These are phyloP conservation scores for Semotilus atromaculatus DNA, from an alignment of 2,797 vertebrate genomes.

Conservation along the genomic window DNA sequence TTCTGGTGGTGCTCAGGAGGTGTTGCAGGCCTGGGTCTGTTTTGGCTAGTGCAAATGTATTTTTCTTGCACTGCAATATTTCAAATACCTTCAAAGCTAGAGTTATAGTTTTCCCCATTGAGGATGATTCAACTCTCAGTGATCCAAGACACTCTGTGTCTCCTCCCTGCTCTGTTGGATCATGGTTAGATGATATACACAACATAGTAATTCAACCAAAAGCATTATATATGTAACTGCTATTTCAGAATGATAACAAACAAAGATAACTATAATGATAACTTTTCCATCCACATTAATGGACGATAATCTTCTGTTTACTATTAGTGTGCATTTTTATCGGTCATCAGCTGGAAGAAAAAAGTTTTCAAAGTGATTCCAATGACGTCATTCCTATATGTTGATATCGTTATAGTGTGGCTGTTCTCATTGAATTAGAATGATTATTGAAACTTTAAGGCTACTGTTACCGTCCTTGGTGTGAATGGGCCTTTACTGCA, in stretches of 20 bases:
- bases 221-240: not conserved
- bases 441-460: not conserved
- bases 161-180: slow-evolving; percentile 50
- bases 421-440: not conserved
- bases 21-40: slow-evolving; percentile 6
- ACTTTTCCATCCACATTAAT: not conserved
- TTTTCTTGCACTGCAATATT: slow-evolving; percentile 44
- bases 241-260: not conserved
- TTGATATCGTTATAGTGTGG: not conserved
- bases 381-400: not conserved
- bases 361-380: not conserved
- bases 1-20: not conserved
- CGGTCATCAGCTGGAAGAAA: not conserved
- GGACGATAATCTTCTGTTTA: not conserved
- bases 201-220: not conserved
- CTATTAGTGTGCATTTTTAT: not conserved
- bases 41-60: slow-evolving; percentile 26
- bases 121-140: slow-evolving; percentile 53
- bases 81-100: slow-evolving; percentile 52
- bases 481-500: not conserved
- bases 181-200: slow-evolving; percentile 23
- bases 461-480: not conserved
- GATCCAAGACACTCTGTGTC: slow-evolving; percentile 31
- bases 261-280: not conserved
- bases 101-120: slow-evolving; percentile 58